These are phyloP conservation scores for Pristionchus japonicus DNA, from an alignment of 2,888 invertebrate genomes.

Conservation along the genomic window DNA sequence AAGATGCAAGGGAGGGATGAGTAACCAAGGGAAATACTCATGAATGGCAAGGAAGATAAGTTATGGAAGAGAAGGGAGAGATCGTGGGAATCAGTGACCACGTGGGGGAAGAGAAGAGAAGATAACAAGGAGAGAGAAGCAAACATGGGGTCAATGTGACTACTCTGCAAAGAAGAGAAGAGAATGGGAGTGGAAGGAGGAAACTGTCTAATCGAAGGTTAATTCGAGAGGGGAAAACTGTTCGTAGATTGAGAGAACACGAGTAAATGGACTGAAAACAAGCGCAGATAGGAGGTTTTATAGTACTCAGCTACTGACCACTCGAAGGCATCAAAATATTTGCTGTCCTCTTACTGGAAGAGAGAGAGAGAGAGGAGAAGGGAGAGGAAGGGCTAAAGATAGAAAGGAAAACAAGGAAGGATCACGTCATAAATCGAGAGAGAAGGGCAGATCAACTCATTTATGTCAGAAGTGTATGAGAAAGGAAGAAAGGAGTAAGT, in stretches of 20 bases:
- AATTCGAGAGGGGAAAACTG: conserved; percentile 20
- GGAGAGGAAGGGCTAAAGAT: neutral
- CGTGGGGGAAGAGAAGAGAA: neutral
- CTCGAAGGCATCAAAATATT: neutral
- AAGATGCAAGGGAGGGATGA: neutral
- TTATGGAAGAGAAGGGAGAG: neutral
- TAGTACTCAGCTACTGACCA: neutral
- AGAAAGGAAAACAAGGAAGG: neutral
- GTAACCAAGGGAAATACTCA: neutral
- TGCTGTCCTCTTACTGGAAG: neutral
- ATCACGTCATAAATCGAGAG: neutral
- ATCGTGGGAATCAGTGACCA: conserved; percentile 1
- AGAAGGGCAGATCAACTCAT: neutral
- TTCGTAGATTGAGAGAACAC: neutral
- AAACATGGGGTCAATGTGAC: neutral
- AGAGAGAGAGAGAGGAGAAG: no score
- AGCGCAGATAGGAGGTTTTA: neutral
- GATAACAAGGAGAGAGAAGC: conserved; percentile 18
- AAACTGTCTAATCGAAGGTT: neutral
- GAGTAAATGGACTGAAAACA: neutral
- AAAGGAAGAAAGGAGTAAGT: neutral
- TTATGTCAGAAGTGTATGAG: neutral
- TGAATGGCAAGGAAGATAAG: neutral
- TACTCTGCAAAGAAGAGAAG: conserved; percentile 5
- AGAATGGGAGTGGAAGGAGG: neutral